phyloP scores from a whole-genome alignment of 1,140 invertebrate species.

The Acromyrmex charruanus region DNA sequence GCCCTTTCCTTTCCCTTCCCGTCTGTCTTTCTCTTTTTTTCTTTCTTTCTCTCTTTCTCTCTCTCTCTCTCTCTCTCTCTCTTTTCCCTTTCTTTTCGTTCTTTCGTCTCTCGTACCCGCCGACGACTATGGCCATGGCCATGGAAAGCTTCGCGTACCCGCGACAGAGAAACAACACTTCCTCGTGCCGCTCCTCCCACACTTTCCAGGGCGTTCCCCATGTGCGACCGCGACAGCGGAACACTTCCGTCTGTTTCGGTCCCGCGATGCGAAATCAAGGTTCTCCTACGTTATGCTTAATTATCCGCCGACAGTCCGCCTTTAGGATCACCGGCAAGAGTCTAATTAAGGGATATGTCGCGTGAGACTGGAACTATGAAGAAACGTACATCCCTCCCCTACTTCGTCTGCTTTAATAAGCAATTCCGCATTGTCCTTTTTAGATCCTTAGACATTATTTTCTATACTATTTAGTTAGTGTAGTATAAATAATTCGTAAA shows the following conservation, averaged over 20 bases:
- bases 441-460: neutral
- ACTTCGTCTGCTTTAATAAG: conserved; percentile 29
- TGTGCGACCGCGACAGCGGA: conserved; percentile 33
- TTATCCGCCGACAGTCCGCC: conserved; percentile 49
- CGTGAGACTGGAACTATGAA: conserved; percentile 38
- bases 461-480: neutral
- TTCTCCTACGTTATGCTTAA: conserved; percentile 42
- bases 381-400: conserved; percentile 1
- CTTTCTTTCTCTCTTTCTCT: conserved; percentile 23
- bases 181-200: conserved; percentile 60
- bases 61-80: conserved; percentile 30
- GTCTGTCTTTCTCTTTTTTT: conserved; percentile 45
- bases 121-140: conserved; percentile 18
- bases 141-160: conserved; percentile 27
- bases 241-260: conserved; percentile 52
- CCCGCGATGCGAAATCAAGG: conserved; percentile 47
- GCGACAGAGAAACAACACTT: conserved; percentile 59
- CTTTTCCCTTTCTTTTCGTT: conserved; percentile 69
- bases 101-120: conserved; percentile 54
- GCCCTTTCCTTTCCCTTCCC: conserved; percentile 73
- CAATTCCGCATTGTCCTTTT: conserved; percentile 9
- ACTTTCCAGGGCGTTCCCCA: conserved; percentile 46
- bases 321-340: conserved; percentile 23
- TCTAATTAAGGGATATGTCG: conserved; percentile 49
- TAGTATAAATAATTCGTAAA: neutral